phyloP scores from a whole-genome alignment of 2,113 vertebrate species.

The Ochotona curzoniae region DNA sequence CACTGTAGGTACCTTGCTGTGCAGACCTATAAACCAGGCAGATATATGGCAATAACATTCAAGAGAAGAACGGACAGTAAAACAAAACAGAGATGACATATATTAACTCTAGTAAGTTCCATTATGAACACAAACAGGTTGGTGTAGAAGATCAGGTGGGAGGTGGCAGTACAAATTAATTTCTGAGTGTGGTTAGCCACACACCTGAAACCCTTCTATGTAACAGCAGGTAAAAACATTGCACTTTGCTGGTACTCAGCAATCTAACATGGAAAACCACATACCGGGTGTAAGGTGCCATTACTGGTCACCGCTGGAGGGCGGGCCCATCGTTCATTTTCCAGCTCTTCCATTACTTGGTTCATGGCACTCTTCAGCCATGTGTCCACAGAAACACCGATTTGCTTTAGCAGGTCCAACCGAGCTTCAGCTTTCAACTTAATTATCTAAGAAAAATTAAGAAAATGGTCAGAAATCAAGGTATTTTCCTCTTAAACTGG shows the following conservation, averaged over 20 bases:
- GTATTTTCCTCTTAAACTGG: not conserved
- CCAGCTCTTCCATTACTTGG: slow-evolving; percentile 98
- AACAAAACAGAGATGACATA: slow-evolving; percentile 38
- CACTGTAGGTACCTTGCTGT: not conserved
- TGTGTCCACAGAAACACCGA: slow-evolving; percentile 96
- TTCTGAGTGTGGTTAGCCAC: not conserved
- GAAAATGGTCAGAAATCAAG: slow-evolving; percentile 36
- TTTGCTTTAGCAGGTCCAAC: slow-evolving; percentile 95
- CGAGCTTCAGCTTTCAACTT: slow-evolving; percentile 98
- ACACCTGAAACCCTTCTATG: not conserved
- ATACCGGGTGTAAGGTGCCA: slow-evolving; percentile 93
- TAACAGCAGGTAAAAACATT: not conserved
- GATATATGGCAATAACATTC: slow-evolving; percentile 18
- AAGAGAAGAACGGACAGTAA: not conserved
- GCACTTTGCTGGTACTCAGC: slow-evolving; percentile 16
- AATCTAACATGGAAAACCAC: slow-evolving; percentile 11
- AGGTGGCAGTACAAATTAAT: not conserved
- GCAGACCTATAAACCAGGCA: slow-evolving; percentile 8
- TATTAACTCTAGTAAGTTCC: slow-evolving; percentile 4
- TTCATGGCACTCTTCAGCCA: slow-evolving; percentile 99
- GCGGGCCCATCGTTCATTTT: slow-evolving; percentile 96
- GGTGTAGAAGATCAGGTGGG: not conserved
- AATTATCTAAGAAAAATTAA: slow-evolving; percentile 88
- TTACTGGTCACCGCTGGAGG: slow-evolving; percentile 92
- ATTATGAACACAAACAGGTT: slow-evolving; percentile 23